Conservation (phyloP, 2,113 vertebrate species). For the Vireo altiloquus region DNA sequence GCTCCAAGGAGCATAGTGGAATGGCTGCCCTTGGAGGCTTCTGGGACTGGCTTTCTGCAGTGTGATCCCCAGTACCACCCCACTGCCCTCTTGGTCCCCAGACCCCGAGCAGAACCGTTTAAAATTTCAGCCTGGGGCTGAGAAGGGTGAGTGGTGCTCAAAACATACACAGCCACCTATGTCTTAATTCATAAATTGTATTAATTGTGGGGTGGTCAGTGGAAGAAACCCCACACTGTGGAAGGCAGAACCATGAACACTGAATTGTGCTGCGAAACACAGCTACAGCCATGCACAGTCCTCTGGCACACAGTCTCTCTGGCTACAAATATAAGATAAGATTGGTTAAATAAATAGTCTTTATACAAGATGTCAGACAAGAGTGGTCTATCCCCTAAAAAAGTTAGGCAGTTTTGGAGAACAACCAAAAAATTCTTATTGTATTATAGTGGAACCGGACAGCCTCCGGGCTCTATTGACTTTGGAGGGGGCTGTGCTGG, state of each 20-base stretch:
- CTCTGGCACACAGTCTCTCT: background rate
- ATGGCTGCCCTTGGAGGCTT: background rate
- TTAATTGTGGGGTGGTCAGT: background rate
- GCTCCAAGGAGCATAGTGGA: background rate
- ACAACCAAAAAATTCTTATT: background rate
- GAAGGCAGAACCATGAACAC: rapidly evolving
- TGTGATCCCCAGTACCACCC: background rate
- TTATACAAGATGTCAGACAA: background rate
- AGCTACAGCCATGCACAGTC: background rate
- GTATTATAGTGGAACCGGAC: background rate
- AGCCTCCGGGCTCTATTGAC: background rate
- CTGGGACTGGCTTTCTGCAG: background rate
- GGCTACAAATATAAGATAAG: rapidly evolving
- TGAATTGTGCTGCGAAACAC: background rate
- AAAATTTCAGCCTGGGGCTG: background rate
- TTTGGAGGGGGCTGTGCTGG: background rate
- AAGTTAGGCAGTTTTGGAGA: background rate
- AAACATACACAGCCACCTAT: background rate
- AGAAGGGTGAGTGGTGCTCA: rapidly evolving
- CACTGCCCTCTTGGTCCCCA: background rate
- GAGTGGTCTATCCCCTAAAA: background rate
- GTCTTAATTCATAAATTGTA: background rate
- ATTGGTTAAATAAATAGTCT: background rate
- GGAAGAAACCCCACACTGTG: background rate
- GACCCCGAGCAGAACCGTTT: background rate